Conservation (phyloP, 2,113 vertebrate species). For the human region GRCh38 chr4:157185001-157185500, state of each 20-base stretch:
- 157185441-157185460: background rate
- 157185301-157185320: background rate
- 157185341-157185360: background rate
- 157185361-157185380: background rate
- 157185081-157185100: background rate
- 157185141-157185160: background rate
- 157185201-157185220: background rate
- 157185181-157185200: background rate
- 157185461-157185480: constrained; percentile 36
- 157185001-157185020: too few species aligned
- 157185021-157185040: too few species aligned
- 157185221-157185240: background rate
- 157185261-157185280: background rate
- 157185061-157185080: background rate
- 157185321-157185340: background rate
- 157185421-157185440: constrained; percentile 36
- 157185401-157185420: background rate
- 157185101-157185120: background rate
- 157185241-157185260: background rate
- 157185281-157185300: background rate
- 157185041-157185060: background rate
- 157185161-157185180: background rate
- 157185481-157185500: constrained; percentile 59
- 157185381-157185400: background rate
- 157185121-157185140: background rate